Conservation (phyloP, 2,113 vertebrate species). For the Sapajus apella region DNA sequence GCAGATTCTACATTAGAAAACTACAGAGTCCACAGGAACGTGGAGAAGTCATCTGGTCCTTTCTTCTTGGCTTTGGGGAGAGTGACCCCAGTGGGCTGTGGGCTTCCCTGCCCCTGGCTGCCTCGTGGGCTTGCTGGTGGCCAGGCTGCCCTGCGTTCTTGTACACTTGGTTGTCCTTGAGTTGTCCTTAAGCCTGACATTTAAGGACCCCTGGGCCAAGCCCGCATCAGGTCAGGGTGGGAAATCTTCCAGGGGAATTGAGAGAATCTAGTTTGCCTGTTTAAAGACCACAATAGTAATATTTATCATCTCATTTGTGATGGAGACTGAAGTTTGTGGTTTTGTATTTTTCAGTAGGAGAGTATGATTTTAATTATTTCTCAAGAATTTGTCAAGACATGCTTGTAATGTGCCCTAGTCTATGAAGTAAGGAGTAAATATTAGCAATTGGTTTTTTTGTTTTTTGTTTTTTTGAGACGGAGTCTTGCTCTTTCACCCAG, state of each 20-base stretch:
- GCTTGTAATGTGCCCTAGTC: background rate
- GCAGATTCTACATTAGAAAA: background rate
- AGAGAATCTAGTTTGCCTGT: background rate
- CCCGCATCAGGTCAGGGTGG: background rate
- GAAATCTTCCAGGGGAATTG: background rate
- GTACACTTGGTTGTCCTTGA: background rate
- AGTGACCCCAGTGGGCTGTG: background rate
- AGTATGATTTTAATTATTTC: background rate
- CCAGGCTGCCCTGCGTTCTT: background rate
- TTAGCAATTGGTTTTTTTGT: background rate
- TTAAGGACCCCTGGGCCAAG: background rate
- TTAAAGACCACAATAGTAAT: background rate
- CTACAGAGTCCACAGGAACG: background rate
- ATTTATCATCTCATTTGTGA: background rate
- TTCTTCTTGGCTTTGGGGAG: background rate
- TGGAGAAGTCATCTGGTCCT: background rate
- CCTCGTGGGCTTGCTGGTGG: background rate
- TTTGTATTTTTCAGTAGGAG: conserved; percentile 3
- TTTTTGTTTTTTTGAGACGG: too few species aligned
- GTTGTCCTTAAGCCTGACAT: too few species aligned
- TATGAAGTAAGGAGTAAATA: background rate
- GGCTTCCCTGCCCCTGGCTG: background rate
- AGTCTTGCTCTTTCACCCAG: too few species aligned
- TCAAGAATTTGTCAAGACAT: background rate
- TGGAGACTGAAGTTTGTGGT: background rate